A percentile compares a stretch with the other conserved stretches of the same genome.
Evolutionary conservation across 2,797 vertebrate species (phyloP).

Genomic region (Cyclopterus lumpus): DNA sequence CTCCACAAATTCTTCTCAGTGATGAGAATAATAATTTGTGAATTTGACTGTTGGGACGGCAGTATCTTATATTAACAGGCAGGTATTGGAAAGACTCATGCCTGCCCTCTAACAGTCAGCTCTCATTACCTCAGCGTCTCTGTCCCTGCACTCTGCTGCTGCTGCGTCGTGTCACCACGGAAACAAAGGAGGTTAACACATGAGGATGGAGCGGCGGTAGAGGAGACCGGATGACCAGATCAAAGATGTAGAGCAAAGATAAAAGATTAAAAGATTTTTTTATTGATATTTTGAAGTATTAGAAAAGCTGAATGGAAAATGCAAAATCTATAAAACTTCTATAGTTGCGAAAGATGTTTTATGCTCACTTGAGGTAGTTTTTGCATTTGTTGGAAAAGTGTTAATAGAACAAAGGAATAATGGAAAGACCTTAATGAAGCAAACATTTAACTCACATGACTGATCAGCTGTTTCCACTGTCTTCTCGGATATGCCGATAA

Average conservation of each 20-base stretch:
- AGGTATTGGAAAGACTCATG: conserved; percentile 9
- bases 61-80: conserved; percentile 19
- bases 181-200: conserved; percentile 47
- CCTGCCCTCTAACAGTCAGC: conserved; percentile 52
- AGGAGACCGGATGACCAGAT: conserved; percentile 9
- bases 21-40: conserved; percentile 1
- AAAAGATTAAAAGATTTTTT: not conserved
- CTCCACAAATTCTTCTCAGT: not conserved
- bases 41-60: conserved; percentile 4
- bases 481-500: too few species aligned
- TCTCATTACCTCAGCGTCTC: conserved; percentile 48
- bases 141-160: conserved; percentile 21
- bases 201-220: conserved; percentile 10
- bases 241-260: not conserved
- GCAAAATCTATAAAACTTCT: not conserved
- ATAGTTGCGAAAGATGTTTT: not conserved
- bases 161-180: conserved; percentile 29
- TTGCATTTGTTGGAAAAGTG: too few species aligned
- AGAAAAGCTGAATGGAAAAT: not conserved
- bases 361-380: not conserved
- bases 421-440: too few species aligned
- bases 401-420: too few species aligned
- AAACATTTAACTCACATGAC: too few species aligned
- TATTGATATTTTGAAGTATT: not conserved
- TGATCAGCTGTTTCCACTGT: too few species aligned